Conservation (phyloP, 2,888 invertebrate genomes). For the Nephrocerus scutellatus region DNA sequence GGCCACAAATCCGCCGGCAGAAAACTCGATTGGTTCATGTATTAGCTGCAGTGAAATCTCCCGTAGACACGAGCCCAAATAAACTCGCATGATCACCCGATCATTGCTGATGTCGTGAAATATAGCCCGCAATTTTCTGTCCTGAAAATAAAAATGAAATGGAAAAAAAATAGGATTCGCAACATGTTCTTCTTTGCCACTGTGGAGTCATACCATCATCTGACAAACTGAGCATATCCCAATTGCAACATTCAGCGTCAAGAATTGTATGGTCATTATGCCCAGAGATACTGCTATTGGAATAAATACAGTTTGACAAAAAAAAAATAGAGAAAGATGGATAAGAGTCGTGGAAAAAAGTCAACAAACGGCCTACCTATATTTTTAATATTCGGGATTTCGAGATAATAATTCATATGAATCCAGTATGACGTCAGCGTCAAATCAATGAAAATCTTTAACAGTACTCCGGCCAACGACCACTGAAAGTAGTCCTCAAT, state of each 20-base stretch:
- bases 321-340: constrained; percentile 20
- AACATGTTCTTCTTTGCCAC: no score
- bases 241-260: neutral
- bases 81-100: no score
- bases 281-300: neutral
- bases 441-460: constrained; percentile 30
- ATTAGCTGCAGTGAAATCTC: constrained; percentile 27
- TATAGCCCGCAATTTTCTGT: constrained; percentile 7
- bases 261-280: neutral
- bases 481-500: constrained; percentile 30
- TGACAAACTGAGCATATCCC: no score
- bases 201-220: no score
- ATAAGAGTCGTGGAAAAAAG: neutral
- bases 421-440: constrained; percentile 32
- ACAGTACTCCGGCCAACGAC: constrained; percentile 25
- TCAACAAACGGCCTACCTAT: constrained; percentile 11
- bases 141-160: no score
- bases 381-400: constrained; percentile 12
- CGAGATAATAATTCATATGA: constrained; percentile 19
- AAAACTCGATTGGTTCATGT: constrained; percentile 29
- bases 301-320: neutral
- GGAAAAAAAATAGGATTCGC: no score
- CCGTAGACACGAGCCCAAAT: constrained; percentile 23
- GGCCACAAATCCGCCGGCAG: constrained; percentile 31
- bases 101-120: constrained; percentile 14